Evolutionary conservation across 2,797 vertebrate genomes (phyloP).

Genomic region (Sebastolobus alascanus): DNA sequence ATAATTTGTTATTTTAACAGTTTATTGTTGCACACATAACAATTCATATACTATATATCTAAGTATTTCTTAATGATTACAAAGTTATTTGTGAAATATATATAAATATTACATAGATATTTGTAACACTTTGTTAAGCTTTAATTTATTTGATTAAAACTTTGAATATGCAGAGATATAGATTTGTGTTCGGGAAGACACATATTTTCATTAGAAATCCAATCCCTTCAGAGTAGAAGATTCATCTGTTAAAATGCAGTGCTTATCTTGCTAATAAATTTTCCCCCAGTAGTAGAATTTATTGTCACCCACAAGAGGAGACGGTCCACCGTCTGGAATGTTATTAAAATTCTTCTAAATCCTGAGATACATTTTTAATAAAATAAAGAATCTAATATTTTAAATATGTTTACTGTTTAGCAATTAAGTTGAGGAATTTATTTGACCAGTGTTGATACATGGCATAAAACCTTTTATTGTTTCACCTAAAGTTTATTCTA

Average conservation of each 20-base stretch:
- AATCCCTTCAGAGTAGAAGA: neutral
- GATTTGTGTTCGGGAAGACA: neutral
- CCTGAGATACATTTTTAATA: neutral
- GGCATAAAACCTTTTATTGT: neutral
- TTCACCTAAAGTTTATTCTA: neutral
- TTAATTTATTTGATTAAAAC: neutral
- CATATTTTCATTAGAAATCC: slow-evolving; percentile 16
- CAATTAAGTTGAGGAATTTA: neutral
- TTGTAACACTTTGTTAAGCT: neutral
- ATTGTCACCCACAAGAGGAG: neutral
- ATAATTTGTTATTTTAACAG: too few species aligned
- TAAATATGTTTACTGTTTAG: neutral
- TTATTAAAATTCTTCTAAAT: slow-evolving; percentile 5
- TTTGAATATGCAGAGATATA: neutral
- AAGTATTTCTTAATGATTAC: too few species aligned
- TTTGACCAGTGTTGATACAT: neutral
- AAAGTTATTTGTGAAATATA: too few species aligned
- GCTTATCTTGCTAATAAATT: neutral
- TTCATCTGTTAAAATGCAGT: neutral
- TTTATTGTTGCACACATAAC: too few species aligned
- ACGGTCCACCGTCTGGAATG: neutral
- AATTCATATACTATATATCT: too few species aligned
- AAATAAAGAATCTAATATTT: neutral
- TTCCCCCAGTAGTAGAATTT: neutral
- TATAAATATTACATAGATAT: too few species aligned